Evolutionary conservation across 2,888 invertebrate species (phyloP).

Genomic region (Torymus auratus): DNA sequence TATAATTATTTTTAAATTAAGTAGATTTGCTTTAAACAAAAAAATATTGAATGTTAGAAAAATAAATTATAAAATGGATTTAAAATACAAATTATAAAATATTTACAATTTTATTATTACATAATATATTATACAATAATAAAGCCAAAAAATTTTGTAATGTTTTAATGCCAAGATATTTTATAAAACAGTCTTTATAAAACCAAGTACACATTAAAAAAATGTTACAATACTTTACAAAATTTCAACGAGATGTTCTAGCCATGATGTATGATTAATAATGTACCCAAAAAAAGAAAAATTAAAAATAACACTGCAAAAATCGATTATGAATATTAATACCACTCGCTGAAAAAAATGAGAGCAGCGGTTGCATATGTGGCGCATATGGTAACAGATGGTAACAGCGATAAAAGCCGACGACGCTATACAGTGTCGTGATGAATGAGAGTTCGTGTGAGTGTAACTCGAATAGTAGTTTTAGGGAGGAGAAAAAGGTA

Average conservation of each 20-base stretch:
- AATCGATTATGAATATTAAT: conserved; percentile 59
- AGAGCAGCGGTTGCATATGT: conserved; percentile 66
- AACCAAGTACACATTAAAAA: too few species aligned
- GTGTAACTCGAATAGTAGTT: conserved; percentile 69
- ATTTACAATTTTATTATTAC: too few species aligned
- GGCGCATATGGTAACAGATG: conserved; percentile 68
- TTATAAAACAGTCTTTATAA: too few species aligned
- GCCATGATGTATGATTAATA: conserved; percentile 47
- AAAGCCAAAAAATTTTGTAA: too few species aligned
- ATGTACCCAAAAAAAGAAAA: conserved; percentile 52
- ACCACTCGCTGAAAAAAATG: conserved; percentile 61
- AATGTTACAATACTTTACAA: not conserved
- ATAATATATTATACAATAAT: too few species aligned
- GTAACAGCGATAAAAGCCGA: conserved; percentile 70
- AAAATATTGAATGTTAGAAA: too few species aligned
- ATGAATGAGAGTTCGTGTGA: conserved; percentile 72
- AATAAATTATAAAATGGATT: too few species aligned
- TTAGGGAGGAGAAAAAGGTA: conserved; percentile 67
- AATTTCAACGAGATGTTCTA: conserved; percentile 34
- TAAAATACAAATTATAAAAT: too few species aligned
- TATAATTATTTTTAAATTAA: too few species aligned
- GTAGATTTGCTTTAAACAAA: too few species aligned
- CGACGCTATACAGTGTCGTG: conserved; percentile 65
- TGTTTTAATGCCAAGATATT: too few species aligned
- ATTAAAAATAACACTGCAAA: conserved; percentile 51